Evolutionary conservation across 2,888 invertebrate genomes (phyloP).

Genomic region (Ariolimax columbianus): DNA sequence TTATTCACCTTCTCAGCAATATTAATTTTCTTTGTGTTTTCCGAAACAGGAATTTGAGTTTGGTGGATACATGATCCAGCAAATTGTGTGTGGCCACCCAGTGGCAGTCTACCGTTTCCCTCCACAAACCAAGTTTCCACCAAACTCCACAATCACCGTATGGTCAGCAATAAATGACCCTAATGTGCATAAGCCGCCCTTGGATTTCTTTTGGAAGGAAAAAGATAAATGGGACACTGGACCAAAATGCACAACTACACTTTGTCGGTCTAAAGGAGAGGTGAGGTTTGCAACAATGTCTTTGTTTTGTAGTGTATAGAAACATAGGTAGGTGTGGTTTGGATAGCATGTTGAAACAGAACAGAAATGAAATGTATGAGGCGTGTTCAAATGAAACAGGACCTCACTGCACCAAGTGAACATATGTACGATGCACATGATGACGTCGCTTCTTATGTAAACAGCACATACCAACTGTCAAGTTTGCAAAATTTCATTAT

Average conservation of each 20-base stretch:
- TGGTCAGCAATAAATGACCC: conserved; percentile 75
- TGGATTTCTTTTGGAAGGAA: conserved; percentile 77
- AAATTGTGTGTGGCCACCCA: conserved; percentile 78
- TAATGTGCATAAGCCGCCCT: conserved; percentile 75
- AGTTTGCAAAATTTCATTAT: no score
- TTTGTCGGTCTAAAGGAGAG: conserved; percentile 78
- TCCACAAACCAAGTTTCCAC: conserved; percentile 70
- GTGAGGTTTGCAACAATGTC: neutral
- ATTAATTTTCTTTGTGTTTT: neutral
- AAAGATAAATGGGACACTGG: conserved; percentile 78
- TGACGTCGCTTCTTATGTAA: no score
- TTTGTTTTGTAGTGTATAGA: no score
- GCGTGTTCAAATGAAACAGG: no score
- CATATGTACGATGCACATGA: no score
- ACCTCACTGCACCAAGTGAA: no score
- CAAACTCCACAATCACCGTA: conserved; percentile 74
- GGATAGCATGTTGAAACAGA: no score
- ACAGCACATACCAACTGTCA: no score
- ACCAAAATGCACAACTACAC: conserved; percentile 77
- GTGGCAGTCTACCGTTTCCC: conserved; percentile 78
- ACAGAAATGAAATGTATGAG: no score
- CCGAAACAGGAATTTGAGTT: conserved; percentile 74
- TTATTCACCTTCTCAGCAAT: no score
- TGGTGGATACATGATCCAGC: conserved; percentile 77
- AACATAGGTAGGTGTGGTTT: no score